Percentiles rank a stretch among this genome's conserved stretches.
phyloP scores from a whole-genome alignment of 2,113 vertebrate genomes.

The Stigmatopora argus region DNA sequence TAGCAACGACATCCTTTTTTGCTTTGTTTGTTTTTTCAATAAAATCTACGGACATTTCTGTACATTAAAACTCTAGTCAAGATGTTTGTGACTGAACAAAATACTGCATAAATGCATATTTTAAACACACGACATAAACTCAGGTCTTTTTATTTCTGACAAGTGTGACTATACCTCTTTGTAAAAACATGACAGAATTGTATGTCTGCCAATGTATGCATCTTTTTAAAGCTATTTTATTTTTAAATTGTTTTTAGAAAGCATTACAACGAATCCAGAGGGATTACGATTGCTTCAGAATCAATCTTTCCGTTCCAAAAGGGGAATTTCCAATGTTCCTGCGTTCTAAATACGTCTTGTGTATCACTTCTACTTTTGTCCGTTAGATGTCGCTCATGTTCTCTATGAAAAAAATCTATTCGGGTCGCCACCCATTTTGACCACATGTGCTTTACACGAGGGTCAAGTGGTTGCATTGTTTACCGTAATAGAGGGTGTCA shows the following conservation, averaged over 20 bases:
- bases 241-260: background rate
- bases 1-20: too few relatives aligned
- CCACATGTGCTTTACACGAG: background rate
- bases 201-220: too few relatives aligned
- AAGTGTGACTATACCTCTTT: too few relatives aligned
- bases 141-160: background rate
- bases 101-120: background rate
- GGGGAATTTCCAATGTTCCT: background rate
- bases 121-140: background rate
- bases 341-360: background rate
- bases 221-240: background rate
- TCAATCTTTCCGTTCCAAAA: background rate
- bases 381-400: constrained; percentile 43
- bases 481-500: constrained; percentile 8
- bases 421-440: background rate
- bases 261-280: too few relatives aligned
- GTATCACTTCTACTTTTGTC: background rate
- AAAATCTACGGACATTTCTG: background rate
- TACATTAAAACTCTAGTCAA: background rate
- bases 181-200: too few relatives aligned
- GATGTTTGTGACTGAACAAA: background rate
- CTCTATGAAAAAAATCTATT: background rate
- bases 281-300: too few relatives aligned
- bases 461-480: constrained; percentile 3
- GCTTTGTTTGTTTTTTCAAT: too few relatives aligned